These are phyloP conservation scores for Parasteatoda lunata DNA, from an alignment of 2,888 invertebrate genomes.

Conservation along the genomic window DNA sequence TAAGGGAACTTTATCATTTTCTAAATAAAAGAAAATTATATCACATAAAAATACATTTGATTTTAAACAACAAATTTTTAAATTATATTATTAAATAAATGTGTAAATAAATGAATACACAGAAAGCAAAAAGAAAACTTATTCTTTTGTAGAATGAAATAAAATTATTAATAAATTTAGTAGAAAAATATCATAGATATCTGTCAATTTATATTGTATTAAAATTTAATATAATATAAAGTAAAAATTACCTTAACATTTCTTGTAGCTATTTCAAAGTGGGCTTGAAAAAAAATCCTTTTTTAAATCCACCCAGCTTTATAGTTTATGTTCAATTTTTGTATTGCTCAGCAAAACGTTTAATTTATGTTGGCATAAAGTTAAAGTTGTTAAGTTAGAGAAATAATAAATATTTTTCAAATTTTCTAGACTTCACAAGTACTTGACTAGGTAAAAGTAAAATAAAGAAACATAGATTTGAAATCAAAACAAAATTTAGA, in stretches of 20 bases:
- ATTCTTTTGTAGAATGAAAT: no score
- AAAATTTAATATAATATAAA: neutral
- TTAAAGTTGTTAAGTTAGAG: no score
- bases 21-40: constrained; percentile 75
- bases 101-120: neutral
- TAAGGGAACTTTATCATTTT: constrained; percentile 91
- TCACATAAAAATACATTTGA: neutral
- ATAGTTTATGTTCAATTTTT: neutral
- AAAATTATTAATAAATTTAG: no score
- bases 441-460: no score
- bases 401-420: no score
- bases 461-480: no score
- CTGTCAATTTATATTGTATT: no score
- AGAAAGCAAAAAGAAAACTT: neutral
- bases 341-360: no score
- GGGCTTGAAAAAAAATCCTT: neutral
- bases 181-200: no score
- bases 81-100: neutral
- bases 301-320: neutral
- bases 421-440: no score
- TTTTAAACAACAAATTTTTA: neutral
- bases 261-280: neutral
- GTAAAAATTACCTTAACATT: neutral
- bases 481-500: no score
- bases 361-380: no score